Evolutionary conservation across 2,888 invertebrate species (phyloP).

Genomic region (Cerceris rybyensis): DNA sequence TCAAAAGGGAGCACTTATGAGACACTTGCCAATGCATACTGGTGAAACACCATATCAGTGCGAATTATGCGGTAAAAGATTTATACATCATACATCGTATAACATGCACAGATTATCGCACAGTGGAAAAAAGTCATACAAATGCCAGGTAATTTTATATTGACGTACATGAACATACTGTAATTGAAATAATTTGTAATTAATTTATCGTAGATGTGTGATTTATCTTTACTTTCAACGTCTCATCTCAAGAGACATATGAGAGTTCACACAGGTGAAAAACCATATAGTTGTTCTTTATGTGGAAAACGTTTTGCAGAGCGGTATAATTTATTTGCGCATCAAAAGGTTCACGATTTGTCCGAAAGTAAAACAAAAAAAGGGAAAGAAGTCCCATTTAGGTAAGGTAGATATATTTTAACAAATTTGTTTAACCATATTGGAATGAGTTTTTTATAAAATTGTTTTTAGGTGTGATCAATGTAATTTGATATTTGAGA

Average conservation of each 20-base stretch:
- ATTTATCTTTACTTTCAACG: conserved; percentile 85
- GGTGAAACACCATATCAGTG: conserved; percentile 86
- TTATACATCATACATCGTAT: conserved; percentile 88
- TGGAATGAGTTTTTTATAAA: not conserved
- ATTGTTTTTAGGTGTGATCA: conserved; percentile 59
- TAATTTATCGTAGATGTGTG: conserved; percentile 80
- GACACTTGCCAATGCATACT: conserved; percentile 86
- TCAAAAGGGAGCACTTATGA: conserved; percentile 85
- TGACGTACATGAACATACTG: not conserved
- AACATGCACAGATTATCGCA: conserved; percentile 87
- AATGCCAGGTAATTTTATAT: conserved; percentile 67
- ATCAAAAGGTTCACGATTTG: conserved; percentile 76
- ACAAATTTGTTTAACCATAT: not conserved
- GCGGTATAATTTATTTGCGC: conserved; percentile 79
- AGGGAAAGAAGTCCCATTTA: conserved; percentile 57
- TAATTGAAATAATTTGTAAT: not conserved
- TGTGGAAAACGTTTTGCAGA: conserved; percentile 74
- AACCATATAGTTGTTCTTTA: conserved; percentile 47
- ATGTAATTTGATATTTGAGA: conserved; percentile 60
- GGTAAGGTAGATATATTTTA: conserved; percentile 53
- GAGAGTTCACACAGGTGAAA: conserved; percentile 84
- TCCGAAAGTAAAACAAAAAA: conserved; percentile 59
- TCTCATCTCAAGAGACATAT: conserved; percentile 82
- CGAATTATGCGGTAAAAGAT: conserved; percentile 86
- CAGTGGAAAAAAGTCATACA: conserved; percentile 76